Conservation (phyloP, 2,888 invertebrate genomes). For the Drosophila picticornis region DNA sequence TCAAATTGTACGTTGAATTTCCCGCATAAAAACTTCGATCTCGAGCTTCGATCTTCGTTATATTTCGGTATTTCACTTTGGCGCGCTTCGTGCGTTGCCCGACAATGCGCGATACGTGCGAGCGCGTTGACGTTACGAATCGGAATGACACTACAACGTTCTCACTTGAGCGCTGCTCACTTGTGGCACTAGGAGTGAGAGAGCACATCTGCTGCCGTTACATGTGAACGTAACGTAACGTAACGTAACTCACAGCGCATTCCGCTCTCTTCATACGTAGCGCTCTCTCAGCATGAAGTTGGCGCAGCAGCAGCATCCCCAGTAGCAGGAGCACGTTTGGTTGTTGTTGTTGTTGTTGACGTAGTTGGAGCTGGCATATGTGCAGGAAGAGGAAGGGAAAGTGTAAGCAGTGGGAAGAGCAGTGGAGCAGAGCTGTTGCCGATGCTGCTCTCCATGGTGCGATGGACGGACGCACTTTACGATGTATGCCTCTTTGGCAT, state of each 20-base stretch:
- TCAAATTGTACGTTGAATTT: slow-evolving; percentile 11
- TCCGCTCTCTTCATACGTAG: slow-evolving; percentile 28
- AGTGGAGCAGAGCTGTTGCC: slow-evolving; percentile 49
- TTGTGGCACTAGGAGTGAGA: slow-evolving; percentile 43
- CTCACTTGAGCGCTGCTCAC: slow-evolving; percentile 34
- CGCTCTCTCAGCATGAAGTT: slow-evolving; percentile 36
- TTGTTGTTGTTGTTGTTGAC: slow-evolving; percentile 30
- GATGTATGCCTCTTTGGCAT: slow-evolving; percentile 58
- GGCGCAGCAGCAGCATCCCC: slow-evolving; percentile 64
- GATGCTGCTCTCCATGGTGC: slow-evolving; percentile 44
- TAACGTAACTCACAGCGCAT: slow-evolving; percentile 12
- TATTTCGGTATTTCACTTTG: slow-evolving; percentile 24
- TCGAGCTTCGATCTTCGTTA: slow-evolving; percentile 39
- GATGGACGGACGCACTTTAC: slow-evolving; percentile 57
- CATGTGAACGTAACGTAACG: slow-evolving; percentile 7
- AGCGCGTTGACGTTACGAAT: slow-evolving; percentile 51
- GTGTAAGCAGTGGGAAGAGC: slow-evolving; percentile 46
- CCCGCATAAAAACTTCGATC: slow-evolving; percentile 53
- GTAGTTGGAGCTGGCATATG: slow-evolving; percentile 59
- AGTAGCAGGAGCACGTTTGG: slow-evolving; percentile 46
- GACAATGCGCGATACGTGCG: slow-evolving; percentile 51
- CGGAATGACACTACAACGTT: slow-evolving; percentile 42
- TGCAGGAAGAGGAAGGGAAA: slow-evolving; percentile 69
- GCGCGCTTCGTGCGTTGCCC: slow-evolving; percentile 32
- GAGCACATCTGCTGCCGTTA: slow-evolving; percentile 8